A percentile compares a stretch with the other conserved stretches of the same genome.
Conservation (phyloP, 1,140 invertebrate species). For the Mamestra configurata region DNA sequence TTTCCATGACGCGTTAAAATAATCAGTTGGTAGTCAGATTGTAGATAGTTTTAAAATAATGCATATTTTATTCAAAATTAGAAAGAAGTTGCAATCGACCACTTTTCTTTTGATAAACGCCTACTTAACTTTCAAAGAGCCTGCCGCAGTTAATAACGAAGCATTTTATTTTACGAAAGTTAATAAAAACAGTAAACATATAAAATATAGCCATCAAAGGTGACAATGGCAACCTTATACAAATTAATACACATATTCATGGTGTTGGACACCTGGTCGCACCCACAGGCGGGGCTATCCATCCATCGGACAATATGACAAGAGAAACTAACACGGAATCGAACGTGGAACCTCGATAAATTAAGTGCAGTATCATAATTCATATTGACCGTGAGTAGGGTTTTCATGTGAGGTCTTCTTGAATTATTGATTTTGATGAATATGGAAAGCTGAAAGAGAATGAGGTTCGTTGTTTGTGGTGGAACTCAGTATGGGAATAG, state of each 20-base stretch:
- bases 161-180: not conserved
- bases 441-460: no score
- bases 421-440: not conserved
- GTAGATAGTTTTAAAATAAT: no score
- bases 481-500: no score
- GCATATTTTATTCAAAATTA: no score
- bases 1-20: not conserved
- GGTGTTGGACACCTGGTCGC: constrained; percentile 1
- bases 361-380: constrained; percentile 72
- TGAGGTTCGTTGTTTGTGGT: no score
- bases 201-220: constrained; percentile 20
- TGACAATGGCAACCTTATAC: constrained; percentile 19
- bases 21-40: not conserved
- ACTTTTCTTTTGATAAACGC: not conserved
- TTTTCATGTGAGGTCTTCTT: constrained; percentile 26
- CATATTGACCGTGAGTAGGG: constrained; percentile 54
- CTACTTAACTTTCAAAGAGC: not conserved
- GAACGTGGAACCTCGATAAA: constrained; percentile 68
- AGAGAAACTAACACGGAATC: constrained; percentile 72
- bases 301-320: constrained; percentile 66
- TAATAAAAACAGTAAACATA: not conserved
- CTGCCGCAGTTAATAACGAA: not conserved
- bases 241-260: constrained; percentile 34
- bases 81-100: not conserved
- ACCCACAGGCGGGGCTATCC: constrained; percentile 51